Evolutionary conservation across 2,797 vertebrate genomes (phyloP).

Genomic region (Micropoecilia bifurca): DNA sequence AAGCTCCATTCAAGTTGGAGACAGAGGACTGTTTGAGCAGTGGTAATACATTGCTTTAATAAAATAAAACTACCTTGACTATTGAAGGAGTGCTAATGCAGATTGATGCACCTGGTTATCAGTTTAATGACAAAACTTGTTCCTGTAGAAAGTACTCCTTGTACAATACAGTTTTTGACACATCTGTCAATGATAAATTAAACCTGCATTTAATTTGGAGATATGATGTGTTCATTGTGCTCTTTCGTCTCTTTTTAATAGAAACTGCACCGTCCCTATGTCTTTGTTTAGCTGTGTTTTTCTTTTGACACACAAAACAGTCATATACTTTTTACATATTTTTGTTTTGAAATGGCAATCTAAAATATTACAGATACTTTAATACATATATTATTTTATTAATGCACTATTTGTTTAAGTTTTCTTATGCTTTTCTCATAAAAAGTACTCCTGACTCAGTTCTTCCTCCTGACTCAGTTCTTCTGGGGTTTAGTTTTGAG

Average conservation of each 20-base stretch:
- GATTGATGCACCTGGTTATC: neutral
- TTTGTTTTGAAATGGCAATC: neutral
- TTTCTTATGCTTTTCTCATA: neutral
- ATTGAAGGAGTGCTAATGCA: neutral
- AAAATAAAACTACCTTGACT: neutral
- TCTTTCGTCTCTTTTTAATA: neutral
- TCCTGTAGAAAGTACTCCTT: neutral
- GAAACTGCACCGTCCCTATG: neutral
- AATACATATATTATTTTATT: neutral
- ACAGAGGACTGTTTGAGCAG: conserved; percentile 13
- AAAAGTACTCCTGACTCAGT: neutral
- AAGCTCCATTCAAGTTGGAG: conserved; percentile 5
- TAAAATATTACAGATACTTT: neutral
- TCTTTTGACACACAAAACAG: conserved; percentile 2
- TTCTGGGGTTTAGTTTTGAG: neutral
- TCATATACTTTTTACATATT: neutral
- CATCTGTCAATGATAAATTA: neutral
- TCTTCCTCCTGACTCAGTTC: neutral
- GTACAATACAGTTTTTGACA: neutral
- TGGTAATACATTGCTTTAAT: conserved; percentile 2
- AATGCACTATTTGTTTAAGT: neutral
- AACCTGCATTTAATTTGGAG: neutral
- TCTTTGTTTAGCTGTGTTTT: neutral
- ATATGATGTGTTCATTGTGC: neutral
- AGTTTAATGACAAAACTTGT: neutral